Percentiles rank a stretch among this genome's conserved stretches.
These are phyloP conservation scores for Molorchus minor DNA, from an alignment of 2,888 invertebrate species.

Conservation along the genomic window DNA sequence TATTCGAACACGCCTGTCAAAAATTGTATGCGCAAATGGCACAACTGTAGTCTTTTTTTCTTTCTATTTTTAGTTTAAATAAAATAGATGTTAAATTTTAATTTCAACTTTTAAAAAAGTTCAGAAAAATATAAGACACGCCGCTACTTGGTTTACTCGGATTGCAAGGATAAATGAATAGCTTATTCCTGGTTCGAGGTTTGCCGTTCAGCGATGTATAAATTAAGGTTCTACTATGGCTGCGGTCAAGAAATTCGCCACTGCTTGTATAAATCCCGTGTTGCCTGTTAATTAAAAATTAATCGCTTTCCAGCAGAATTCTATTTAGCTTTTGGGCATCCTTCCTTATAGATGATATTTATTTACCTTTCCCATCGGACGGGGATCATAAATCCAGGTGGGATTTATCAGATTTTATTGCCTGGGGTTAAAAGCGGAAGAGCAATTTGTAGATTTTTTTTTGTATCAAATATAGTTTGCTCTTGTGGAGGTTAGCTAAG, in stretches of 20 bases:
- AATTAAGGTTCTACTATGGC: slow-evolving; percentile 17
- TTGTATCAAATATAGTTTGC: no score
- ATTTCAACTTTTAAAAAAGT: no score
- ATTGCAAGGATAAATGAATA: slow-evolving; percentile 22
- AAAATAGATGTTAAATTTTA: no score
- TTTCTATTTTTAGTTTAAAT: no score
- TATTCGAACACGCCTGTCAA: no score
- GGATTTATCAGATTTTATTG: background rate
- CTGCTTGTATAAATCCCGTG: slow-evolving; percentile 1
- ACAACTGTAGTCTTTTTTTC: no score
- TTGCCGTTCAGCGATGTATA: slow-evolving; percentile 18
- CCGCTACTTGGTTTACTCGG: no score
- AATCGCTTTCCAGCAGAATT: slow-evolving; percentile 6
- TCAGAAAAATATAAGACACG: no score
- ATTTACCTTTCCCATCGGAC: background rate
- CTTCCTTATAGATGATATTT: background rate
- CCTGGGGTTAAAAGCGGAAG: background rate
- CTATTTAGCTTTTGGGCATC: slow-evolving; percentile 10
- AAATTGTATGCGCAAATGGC: no score
- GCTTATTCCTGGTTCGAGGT: slow-evolving; percentile 19
- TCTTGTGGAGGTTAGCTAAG: no score
- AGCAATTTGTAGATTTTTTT: background rate
- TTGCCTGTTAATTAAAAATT: slow-evolving; percentile 18
- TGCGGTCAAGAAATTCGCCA: slow-evolving; percentile 21
- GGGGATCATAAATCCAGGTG: background rate